A percentile compares a stretch with the other conserved stretches of the same genome.
Evolutionary conservation across 2,797 vertebrate genomes (phyloP).

Genomic region (Catostomus latipinnis): DNA sequence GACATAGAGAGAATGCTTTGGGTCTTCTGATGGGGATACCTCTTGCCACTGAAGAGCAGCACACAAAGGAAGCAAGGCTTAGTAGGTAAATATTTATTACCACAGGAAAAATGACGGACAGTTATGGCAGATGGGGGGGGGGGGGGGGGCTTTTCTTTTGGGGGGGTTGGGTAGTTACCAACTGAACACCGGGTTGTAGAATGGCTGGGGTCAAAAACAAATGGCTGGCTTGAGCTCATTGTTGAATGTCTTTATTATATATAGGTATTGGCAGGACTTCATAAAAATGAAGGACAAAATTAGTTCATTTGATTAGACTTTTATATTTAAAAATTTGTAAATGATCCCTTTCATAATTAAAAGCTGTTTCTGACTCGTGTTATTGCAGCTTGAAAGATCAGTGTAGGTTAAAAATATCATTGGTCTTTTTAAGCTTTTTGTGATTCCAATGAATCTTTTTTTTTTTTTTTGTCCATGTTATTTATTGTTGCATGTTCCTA

Average conservation of each 20-base stretch:
- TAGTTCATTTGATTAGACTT: not conserved
- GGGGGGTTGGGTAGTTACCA: not conserved
- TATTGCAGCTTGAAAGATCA: not conserved
- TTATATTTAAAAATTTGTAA: not conserved
- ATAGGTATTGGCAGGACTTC: not conserved
- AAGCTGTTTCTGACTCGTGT: not conserved
- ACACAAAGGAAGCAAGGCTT: conserved; percentile 74
- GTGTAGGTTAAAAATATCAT: not conserved
- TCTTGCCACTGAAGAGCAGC: conserved; percentile 70
- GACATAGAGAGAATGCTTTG: conserved; percentile 65
- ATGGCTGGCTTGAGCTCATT: not conserved
- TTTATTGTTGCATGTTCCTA: conserved; percentile 74
- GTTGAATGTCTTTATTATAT: conserved; percentile 25
- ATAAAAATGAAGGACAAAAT: not conserved
- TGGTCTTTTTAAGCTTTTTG: not conserved
- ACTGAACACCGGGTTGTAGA: conserved; percentile 12
- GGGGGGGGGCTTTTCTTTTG: not conserved
- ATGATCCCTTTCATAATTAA: not conserved
- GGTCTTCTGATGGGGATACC: conserved; percentile 81
- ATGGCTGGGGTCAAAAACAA: conserved; percentile 16
- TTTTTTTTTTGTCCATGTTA: conserved; percentile 56
- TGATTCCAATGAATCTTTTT: not conserved
- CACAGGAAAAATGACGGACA: conserved; percentile 44
- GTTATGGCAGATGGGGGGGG: conserved; percentile 39
- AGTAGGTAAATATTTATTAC: conserved; percentile 83